Evolutionary conservation across 2,113 vertebrate genomes (phyloP).

Genomic region (Tachuris rubrigastra): DNA sequence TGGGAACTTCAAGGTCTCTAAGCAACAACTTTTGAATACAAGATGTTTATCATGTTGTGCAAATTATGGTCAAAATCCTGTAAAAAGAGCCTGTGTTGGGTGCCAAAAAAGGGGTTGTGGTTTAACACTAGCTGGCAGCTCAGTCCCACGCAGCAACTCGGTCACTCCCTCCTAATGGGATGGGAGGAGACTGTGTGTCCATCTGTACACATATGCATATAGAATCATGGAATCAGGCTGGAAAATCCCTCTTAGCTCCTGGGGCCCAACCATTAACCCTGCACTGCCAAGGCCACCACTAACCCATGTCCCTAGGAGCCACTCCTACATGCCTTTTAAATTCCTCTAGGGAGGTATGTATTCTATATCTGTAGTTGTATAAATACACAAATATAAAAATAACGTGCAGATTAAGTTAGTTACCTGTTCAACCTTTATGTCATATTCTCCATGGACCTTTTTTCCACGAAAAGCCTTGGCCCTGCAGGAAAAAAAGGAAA

Average conservation of each 20-base stretch:
- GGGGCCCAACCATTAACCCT: too few species aligned
- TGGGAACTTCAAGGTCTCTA: background rate
- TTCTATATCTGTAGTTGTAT: background rate
- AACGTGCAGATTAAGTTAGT: background rate
- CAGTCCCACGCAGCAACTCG: background rate
- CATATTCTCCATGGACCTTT: constrained; percentile 92
- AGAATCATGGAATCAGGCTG: background rate
- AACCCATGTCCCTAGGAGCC: background rate
- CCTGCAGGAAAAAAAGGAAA: constrained; percentile 74
- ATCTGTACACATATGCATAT: accelerated
- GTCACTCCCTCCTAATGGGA: background rate
- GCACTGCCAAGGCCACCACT: background rate
- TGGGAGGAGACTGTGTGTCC: background rate
- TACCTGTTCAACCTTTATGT: constrained; percentile 98
- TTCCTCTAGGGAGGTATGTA: background rate
- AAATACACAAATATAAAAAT: background rate
- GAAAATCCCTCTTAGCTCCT: background rate
- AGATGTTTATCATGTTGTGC: background rate
- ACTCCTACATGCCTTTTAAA: accelerated
- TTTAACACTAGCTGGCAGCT: background rate
- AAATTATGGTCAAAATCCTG: background rate
- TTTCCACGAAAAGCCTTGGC: constrained; percentile 93
- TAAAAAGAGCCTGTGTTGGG: background rate
- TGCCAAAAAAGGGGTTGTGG: background rate
- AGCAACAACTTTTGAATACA: background rate